phyloP scores from a whole-genome alignment of 2,888 invertebrate genomes.

The Dysmachus trigonus region DNA sequence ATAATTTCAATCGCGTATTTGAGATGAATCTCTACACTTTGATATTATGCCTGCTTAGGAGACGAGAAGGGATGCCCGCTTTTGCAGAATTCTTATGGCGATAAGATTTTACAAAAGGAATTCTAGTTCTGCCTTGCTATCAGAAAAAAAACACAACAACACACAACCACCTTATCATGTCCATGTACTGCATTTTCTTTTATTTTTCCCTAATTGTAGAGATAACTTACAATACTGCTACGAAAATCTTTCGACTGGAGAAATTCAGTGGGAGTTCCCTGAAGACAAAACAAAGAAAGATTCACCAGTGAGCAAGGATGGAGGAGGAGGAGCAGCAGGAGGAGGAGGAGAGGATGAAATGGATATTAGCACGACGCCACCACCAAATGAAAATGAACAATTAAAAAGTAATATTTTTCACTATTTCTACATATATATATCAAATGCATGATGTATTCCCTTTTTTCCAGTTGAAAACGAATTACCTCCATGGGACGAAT shows the following conservation, averaged over 20 bases:
- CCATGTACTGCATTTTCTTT: constrained; percentile 47
- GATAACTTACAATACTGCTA: constrained; percentile 75
- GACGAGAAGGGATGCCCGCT: constrained; percentile 25
- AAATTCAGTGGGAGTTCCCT: constrained; percentile 74
- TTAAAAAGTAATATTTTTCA: background rate
- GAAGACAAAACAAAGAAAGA: constrained; percentile 59
- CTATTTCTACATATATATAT: background rate
- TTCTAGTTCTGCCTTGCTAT: background rate
- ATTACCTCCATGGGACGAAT: constrained; percentile 29
- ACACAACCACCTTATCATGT: constrained; percentile 10
- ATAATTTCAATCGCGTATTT: constrained; percentile 4
- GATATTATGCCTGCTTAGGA: constrained; percentile 35
- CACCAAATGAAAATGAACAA: constrained; percentile 61
- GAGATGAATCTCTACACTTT: constrained; percentile 34
- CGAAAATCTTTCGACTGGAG: constrained; percentile 69
- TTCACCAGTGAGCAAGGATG: background rate
- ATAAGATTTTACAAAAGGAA: background rate
- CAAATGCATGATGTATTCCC: background rate
- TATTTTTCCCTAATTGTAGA: constrained; percentile 65
- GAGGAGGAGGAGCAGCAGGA: constrained; percentile 48
- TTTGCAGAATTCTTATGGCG: background rate
- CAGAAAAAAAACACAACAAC: constrained; percentile 33
- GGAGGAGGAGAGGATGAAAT: constrained; percentile 65
- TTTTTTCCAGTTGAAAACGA: background rate
- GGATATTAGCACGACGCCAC: constrained; percentile 71